phyloP scores from a whole-genome alignment of 2,888 invertebrate species.

The Lampropteryx suffumata region DNA sequence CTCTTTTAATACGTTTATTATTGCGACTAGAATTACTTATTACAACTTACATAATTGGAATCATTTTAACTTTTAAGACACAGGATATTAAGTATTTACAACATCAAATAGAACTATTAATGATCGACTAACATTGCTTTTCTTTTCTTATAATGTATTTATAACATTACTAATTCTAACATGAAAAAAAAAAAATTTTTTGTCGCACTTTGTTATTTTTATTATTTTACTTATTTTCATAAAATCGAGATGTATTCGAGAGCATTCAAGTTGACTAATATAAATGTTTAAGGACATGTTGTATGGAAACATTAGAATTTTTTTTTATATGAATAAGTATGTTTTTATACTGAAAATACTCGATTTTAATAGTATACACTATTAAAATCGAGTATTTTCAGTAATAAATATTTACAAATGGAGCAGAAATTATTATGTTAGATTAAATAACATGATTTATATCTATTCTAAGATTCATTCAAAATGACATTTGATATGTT shows the following conservation, averaged over 20 bases:
- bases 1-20: constrained; percentile 18
- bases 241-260: no score
- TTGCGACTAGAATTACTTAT: constrained; percentile 58
- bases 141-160: constrained; percentile 18
- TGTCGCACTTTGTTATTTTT: no score
- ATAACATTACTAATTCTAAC: neutral
- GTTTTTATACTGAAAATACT: no score
- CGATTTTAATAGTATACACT: neutral
- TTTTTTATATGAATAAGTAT: no score
- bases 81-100: constrained; percentile 27
- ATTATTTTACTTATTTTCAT: no score
- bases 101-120: constrained; percentile 21
- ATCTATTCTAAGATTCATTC: constrained; percentile 27
- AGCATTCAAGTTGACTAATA: no score
- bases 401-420: constrained; percentile 3
- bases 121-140: constrained; percentile 37
- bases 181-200: no score
- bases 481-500: constrained; percentile 51
- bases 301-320: no score
- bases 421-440: neutral
- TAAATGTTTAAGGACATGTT: no score
- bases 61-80: constrained; percentile 19
- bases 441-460: neutral
- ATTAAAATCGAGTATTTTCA: constrained; percentile 8
- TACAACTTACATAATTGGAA: constrained; percentile 22